Evolutionary conservation across 1,140 invertebrate genomes (phyloP).

Genomic region (Achatina immaculata): DNA sequence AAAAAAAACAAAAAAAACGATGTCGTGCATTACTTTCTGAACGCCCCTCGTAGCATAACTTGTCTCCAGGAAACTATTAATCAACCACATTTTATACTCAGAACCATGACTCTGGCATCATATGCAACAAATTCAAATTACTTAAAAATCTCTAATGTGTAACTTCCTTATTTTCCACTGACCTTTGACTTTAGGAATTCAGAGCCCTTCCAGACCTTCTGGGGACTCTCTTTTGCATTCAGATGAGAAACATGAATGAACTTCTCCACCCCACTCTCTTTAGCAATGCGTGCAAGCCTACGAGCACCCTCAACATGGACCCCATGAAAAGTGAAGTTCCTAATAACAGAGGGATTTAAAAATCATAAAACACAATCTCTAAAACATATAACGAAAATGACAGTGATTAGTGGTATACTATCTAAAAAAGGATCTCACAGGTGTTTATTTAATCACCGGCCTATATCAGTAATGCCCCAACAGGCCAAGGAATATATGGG

Average conservation of each 20-base stretch:
- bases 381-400: not conserved
- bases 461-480: too few relatives aligned
- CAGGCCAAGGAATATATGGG: too few relatives aligned
- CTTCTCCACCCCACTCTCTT: conserved; percentile 72
- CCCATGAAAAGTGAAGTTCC: conserved; percentile 66
- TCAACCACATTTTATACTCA: too few relatives aligned
- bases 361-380: not conserved
- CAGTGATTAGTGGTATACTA: not conserved
- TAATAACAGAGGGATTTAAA: conserved; percentile 47
- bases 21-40: too few relatives aligned
- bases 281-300: conserved; percentile 70
- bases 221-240: conserved; percentile 69
- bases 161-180: not conserved
- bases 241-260: conserved; percentile 73
- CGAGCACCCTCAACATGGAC: conserved; percentile 69
- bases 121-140: too few relatives aligned
- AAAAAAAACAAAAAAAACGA: too few relatives aligned
- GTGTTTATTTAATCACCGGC: too few relatives aligned
- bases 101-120: too few relatives aligned
- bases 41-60: too few relatives aligned
- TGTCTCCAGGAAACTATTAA: too few relatives aligned
- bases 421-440: too few relatives aligned
- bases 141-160: too few relatives aligned
- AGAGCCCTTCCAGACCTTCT: conserved; percentile 60
- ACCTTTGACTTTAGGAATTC: conserved; percentile 69